phyloP scores from a whole-genome alignment of 2,113 vertebrate species.

The Crotalus tigris region DNA sequence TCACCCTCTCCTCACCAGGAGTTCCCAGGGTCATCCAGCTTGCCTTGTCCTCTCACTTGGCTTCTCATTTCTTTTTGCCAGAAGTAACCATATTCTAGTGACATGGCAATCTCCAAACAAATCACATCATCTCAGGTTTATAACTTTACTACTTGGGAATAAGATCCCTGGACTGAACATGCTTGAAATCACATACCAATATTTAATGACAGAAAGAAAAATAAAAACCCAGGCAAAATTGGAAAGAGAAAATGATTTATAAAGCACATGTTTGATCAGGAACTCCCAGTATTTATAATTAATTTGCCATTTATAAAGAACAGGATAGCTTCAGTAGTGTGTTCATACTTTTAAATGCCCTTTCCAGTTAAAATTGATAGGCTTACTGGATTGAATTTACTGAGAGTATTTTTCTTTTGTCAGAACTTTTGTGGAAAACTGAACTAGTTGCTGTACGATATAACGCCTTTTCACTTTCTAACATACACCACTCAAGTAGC shows the following conservation, averaged over 20 bases:
- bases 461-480: slow-evolving; percentile 27
- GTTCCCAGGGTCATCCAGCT: background rate
- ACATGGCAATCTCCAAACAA: background rate
- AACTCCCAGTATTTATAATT: background rate
- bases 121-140: background rate
- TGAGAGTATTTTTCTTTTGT: background rate
- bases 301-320: background rate
- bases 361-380: background rate
- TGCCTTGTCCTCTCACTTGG: background rate
- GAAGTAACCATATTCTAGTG: background rate
- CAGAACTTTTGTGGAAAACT: background rate
- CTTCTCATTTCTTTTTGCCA: background rate
- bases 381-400: background rate
- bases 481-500: background rate
- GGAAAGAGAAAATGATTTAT: background rate
- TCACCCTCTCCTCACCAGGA: background rate
- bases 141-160: background rate
- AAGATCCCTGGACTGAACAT: background rate
- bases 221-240: too few relatives aligned
- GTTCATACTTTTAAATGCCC: background rate
- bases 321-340: background rate
- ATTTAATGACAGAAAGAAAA: background rate
- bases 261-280: background rate
- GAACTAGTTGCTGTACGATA: background rate
- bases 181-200: background rate